Base-by-base conservation (phyloP, 2,113 vertebrate species). In the Periophthalmus modestus region DNA sequence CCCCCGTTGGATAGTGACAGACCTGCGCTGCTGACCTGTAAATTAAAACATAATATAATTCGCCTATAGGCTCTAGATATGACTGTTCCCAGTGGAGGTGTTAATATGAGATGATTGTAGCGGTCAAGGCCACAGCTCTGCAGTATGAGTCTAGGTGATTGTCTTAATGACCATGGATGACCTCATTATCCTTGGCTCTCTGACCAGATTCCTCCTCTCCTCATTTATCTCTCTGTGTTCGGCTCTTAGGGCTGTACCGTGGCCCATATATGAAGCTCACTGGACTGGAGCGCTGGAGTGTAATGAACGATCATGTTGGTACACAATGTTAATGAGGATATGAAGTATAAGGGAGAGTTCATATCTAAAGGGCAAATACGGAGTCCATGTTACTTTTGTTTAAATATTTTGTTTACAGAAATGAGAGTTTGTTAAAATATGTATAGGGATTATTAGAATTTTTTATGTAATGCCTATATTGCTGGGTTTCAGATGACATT, bases 101-200 rank as follows among this genome's bases (percentile, higher is more conserved):
- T 86, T 84, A 82, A 86, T 82, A 74, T 86, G 58, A 82, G 59
- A 83, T 80, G 69, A 77, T 85, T 81, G 83, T 65, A 81, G 58
- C 24, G 68, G 71, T 79, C 73, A 84, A 87, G 81, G 81, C 73
- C 68, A 73, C 59, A 91, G 96, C 95, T 95, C 89, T 59, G 85
- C 52, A 55, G 52, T 88, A 81, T 96, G 93, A 50, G 95, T 94
- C 82, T 94, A 81, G 82, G 89, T 79, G 89, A 96, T 95, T 52
- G 95, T 95, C 89, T 94, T 94, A 90, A 96, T 95, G 61, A 94
- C 93, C 72, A 93, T 94, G 74, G 75, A 87, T 85, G 80, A 87
- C 82, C 89, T 93, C 93, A 69, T 95, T 94, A 81, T 89, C 70
- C 43, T 89, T 87, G 79, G 80, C 80, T 86, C 71, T 77, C 82